Evolutionary conservation across 2,113 vertebrate species (phyloP), one percentile per base, ranked within the genome.

Genomic region (Aplodontia rufa): DNA sequence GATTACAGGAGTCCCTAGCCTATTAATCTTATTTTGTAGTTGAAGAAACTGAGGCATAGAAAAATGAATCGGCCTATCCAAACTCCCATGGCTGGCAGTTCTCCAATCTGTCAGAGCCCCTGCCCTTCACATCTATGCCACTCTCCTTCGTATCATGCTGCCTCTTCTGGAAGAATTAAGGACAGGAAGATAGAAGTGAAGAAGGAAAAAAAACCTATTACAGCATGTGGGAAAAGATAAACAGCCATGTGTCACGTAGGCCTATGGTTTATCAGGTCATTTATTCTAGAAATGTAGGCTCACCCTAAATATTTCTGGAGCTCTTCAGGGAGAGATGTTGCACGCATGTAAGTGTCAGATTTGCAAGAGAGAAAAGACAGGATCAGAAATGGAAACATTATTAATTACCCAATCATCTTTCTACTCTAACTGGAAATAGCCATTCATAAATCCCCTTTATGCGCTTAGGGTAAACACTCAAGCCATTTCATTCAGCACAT

Each of bases 351-450:
- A 30, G 3, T 80, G 81, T 84, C 96, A 94, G 49, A 19, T 93
- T 53, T 80, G 92, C 93, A 84, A 94, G 85, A 53, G 35, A 71
- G 68, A 66, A 90, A 71, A 96, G 16, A 64, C 26, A 91, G 30
- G 6, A 20, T 85, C 93, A 72, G 91, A 95, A 97, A 94, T 30
- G 68, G 58, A 97, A 96, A 89, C 60, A 74, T 98, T 97, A 97
- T 95, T 96, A 97, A 97, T 95, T 92, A 95, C 93, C 66, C 94
- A 93, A 96, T 83, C 97, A 91, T 1, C 95, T 97, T 97, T 95
- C 93, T 94, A 96, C 93, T 97, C 93, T 95, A 97, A 96, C 97
- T 97, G 96, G 93, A 97, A 98, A 98, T 93, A 94, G 68, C 93
- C 95, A 93, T 94, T 90, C 75, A 97, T 93, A 98, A 93, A 76